These are phyloP conservation scores for Neomorphus geoffroyi DNA, from an alignment of 2,797 vertebrate species.

Conservation along the genomic window DNA sequence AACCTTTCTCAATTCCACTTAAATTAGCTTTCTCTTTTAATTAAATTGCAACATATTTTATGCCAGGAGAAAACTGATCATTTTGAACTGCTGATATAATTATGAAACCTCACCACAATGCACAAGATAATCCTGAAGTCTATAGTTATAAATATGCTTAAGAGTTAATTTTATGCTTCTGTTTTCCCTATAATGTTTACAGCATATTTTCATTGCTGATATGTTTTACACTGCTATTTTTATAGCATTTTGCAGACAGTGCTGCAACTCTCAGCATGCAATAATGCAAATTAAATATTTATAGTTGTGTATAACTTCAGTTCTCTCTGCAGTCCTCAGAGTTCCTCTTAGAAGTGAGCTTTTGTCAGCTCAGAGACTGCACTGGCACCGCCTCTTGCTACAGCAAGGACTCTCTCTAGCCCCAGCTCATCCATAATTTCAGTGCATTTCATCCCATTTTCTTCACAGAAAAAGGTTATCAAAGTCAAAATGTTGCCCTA, in stretches of 20 bases:
- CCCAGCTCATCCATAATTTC: constrained; percentile 23
- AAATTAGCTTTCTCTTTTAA: constrained; percentile 54
- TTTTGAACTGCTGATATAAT: constrained; percentile 28
- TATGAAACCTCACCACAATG: neutral
- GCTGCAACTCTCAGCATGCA: constrained; percentile 31
- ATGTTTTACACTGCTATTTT: neutral
- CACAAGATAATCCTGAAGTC: neutral
- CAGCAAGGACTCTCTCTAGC: neutral
- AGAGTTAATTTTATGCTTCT: constrained; percentile 29
- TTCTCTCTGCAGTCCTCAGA: constrained; percentile 17
- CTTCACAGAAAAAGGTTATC: neutral
- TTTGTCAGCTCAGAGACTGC: neutral
- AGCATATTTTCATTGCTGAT: constrained; percentile 28
- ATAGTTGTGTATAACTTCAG: constrained; percentile 5
- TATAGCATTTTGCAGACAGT: constrained; percentile 24
- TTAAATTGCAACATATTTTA: constrained; percentile 45
- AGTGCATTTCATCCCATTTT: neutral
- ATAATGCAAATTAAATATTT: constrained; percentile 59
- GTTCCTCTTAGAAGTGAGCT: neutral
- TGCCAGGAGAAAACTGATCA: constrained; percentile 26
- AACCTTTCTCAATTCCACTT: constrained; percentile 26
- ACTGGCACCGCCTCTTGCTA: neutral
- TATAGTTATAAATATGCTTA: neutral
- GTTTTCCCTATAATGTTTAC: constrained; percentile 18
- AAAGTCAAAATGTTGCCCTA: neutral